Conservation (phyloP, 2,797 vertebrate genomes). For the Rhinoraja longicauda region DNA sequence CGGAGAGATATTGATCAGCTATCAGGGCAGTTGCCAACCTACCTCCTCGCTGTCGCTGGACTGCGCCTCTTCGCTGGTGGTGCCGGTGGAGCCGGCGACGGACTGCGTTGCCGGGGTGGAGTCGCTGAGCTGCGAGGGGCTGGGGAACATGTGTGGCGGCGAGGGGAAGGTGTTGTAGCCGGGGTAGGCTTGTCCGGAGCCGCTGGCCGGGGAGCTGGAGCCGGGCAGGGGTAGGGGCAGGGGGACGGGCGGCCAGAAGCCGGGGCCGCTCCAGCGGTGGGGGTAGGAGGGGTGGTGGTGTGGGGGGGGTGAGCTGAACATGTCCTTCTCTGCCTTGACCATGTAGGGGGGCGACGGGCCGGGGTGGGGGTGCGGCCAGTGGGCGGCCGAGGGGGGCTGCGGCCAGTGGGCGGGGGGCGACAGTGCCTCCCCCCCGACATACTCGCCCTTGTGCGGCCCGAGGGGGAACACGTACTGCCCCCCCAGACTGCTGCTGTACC, state of each 20-base stretch:
- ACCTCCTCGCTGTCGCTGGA: conserved; percentile 59
- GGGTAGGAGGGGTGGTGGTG: conserved; percentile 60
- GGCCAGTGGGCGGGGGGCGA: conserved; percentile 50
- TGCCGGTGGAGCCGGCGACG: conserved; percentile 62
- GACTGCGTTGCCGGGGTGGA: conserved; percentile 42
- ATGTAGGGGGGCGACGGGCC: conserved; percentile 52
- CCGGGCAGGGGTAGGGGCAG: no score
- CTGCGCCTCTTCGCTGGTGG: conserved; percentile 55
- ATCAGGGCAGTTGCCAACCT: neutral
- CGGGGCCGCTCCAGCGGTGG: conserved; percentile 59
- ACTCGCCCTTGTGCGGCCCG: conserved; percentile 54
- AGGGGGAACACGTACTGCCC: conserved; percentile 58
- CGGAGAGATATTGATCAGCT: no score
- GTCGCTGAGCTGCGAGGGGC: conserved; percentile 50
- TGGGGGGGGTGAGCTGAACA: conserved; percentile 43
- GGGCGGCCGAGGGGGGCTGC: conserved; percentile 52
- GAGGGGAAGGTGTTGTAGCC: conserved; percentile 53
- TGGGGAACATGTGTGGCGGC: conserved; percentile 44
- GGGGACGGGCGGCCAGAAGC: conserved; percentile 64
- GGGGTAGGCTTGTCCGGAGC: conserved; percentile 44
- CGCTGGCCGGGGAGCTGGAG: conserved; percentile 44
- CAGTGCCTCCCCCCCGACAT: conserved; percentile 58
- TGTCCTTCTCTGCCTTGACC: conserved; percentile 59
- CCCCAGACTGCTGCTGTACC: conserved; percentile 57
- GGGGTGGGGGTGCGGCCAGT: conserved; percentile 54